Evolutionary conservation across 1,140 invertebrate genomes (phyloP), one percentile per base, ranked within the genome.

Genomic region (Pachyrhynchus sulphureomaculatus): DNA sequence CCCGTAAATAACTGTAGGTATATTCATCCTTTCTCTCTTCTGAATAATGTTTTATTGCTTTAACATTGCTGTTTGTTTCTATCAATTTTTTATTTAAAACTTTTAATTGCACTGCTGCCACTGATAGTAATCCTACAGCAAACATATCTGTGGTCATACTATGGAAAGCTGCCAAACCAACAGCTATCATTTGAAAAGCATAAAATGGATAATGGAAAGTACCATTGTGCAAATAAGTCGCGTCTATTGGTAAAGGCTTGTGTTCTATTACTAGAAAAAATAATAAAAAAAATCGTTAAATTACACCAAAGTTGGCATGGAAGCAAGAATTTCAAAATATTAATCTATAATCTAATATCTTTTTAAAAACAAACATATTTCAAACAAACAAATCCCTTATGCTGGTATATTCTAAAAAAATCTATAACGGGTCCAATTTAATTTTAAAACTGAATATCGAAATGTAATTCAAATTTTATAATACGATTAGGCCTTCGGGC

Each of bases 21-120:
- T 5, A 12, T 32, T 3, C 10, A 17, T 49, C 47, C 2, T 4
- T n/a, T 2, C 33, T 33, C 15, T 13, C 12, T 15, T 41, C 26
- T 18, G 13, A 17, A 18, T 33, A 15, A 10, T 49, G 12, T 9
- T 15, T n/a, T 4, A 18, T 4, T 2, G 4, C 9, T 34, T 20
- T 17, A 2, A 49, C 24, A 33, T 49, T 49, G 4, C 9, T 49
- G 12, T 54, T 9, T 4, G 39, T 18, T 37, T 34, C 18, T 39
- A n/a, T 32, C 9, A 63, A 21, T n/a, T 54, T 42, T n/a, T 55
- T 26, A 6, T 62, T 54, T 37, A 66, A 42, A 24, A 65, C 52
- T 12, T 59, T 59, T 20, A 68, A 54, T 18, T 56, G 37, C n/a
- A 39, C 49, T 15, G 41, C 21, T 10, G 59, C 41, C 9, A 63